Percentiles rank a stretch among this genome's conserved stretches.
phyloP scores from a whole-genome alignment of 2,797 vertebrate genomes.

The Phrynocephalus forsythii region DNA sequence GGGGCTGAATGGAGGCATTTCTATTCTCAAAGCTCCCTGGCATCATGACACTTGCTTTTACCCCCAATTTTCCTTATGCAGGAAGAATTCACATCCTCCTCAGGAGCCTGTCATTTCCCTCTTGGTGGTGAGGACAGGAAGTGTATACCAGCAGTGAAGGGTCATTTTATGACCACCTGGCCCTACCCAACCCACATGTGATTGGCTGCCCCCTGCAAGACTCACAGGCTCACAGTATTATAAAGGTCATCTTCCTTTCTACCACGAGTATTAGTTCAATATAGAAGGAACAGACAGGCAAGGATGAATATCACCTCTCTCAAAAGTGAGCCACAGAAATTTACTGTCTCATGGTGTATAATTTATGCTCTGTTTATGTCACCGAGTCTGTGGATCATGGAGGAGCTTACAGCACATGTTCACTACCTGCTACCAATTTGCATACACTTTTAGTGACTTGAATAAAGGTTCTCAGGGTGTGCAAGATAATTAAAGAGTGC shows the following conservation, averaged over 20 bases:
- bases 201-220: too few relatives aligned
- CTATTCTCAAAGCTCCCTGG: background rate
- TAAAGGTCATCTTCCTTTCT: background rate
- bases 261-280: background rate
- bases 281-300: background rate
- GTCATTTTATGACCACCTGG: background rate
- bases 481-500: too few relatives aligned
- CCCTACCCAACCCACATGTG: background rate
- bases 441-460: too few relatives aligned
- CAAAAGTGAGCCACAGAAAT: background rate
- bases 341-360: background rate
- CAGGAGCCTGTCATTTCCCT: background rate
- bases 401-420: too few relatives aligned
- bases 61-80: background rate
- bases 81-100: background rate
- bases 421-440: too few relatives aligned
- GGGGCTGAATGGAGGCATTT: background rate
- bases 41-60: background rate
- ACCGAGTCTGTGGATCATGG: background rate
- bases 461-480: too few relatives aligned
- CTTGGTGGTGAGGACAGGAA: background rate
- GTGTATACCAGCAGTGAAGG: background rate
- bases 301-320: background rate
- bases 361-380: background rate
- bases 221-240: too few relatives aligned